Evolutionary conservation across 2,888 invertebrate genomes (phyloP), one percentile per base, ranked within the genome.

Genomic region (Macrosiphum euphorbiae): DNA sequence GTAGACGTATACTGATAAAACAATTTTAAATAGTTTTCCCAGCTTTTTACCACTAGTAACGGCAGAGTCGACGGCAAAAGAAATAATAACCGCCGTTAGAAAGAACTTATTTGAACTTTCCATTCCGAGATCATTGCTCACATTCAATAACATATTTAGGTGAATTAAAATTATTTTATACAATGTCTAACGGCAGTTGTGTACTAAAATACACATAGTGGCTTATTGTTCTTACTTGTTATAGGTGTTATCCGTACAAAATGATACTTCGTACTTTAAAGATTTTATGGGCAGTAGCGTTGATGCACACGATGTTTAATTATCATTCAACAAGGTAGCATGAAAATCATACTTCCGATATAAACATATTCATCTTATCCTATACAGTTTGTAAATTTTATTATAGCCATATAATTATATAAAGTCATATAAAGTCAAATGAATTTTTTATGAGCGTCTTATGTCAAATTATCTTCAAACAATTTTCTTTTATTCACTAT

Each of bases 11-110:
- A 2, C 20, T 86, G 13, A 86, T 50, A 67, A 84, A 84, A 84
- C 24, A 7, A 10, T 93, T 94, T 67, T 67, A 94, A 95, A 44
- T 94, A 96, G 96, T 95, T 98, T 97, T 96, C 97, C 97, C 3
- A 96, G 96, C 44, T 95, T 97, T 94, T 96, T 98, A 96, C 96
- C 96, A 95, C 96, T 98, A 95, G 96, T 98, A 87, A 95, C 96
- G 13, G 96, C 97, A 0, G 96, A 97, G 94, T 96, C 97, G 94
- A 97, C 97, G 0, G 98, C 97, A 0, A 96, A 96, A 92, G 96
- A 96, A 95, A 98, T 98, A 95, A 96, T 98, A 91, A 96, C 96
- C 91, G 97, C 98, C 0, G 97, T 98, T 95, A 96, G 97, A 94
- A 96, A 97, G 95, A 96, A 97, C 91, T 95, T 97, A 92, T 95